Evolutionary conservation across 1,140 invertebrate species (phyloP).

Genomic region (Lepidurus arcticus): DNA sequence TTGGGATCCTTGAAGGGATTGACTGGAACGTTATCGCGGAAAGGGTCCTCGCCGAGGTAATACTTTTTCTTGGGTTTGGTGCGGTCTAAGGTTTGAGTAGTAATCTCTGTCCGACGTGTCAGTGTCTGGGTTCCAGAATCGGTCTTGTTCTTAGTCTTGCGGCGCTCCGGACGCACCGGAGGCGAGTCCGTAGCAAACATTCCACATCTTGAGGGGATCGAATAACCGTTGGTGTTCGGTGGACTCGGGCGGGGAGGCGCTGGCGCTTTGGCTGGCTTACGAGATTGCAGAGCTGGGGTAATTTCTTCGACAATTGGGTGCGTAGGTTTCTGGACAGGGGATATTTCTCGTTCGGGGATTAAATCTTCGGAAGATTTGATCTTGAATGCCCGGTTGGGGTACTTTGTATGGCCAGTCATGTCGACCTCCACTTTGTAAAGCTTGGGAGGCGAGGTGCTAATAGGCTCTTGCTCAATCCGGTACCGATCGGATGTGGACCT

Average conservation of each 20-base stretch:
- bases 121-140: conserved; percentile 34
- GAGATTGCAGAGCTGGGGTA: conserved; percentile 38
- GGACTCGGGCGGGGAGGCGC: conserved; percentile 47
- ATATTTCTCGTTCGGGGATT: conserved; percentile 13
- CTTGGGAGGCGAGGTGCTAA: background rate
- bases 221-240: conserved; percentile 36
- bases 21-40: conserved; percentile 61
- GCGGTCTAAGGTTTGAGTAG: conserved; percentile 30
- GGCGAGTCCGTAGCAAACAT: conserved; percentile 38
- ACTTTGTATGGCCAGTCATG: background rate
- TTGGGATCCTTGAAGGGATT: conserved; percentile 3
- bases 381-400: background rate
- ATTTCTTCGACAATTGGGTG: conserved; percentile 43
- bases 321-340: background rate
- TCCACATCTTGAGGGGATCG: conserved; percentile 39
- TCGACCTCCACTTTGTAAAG: background rate
- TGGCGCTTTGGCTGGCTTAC: conserved; percentile 34
- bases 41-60: conserved; percentile 75
- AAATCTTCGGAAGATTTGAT: background rate
- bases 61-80: conserved; percentile 54
- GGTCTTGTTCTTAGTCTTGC: conserved; percentile 28
- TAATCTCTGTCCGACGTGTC: conserved; percentile 23
- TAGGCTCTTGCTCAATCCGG: background rate
- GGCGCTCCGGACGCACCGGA: conserved; percentile 47
- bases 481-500: background rate